Evolutionary conservation across 2,888 invertebrate species (phyloP).

Genomic region (Seira musarum): DNA sequence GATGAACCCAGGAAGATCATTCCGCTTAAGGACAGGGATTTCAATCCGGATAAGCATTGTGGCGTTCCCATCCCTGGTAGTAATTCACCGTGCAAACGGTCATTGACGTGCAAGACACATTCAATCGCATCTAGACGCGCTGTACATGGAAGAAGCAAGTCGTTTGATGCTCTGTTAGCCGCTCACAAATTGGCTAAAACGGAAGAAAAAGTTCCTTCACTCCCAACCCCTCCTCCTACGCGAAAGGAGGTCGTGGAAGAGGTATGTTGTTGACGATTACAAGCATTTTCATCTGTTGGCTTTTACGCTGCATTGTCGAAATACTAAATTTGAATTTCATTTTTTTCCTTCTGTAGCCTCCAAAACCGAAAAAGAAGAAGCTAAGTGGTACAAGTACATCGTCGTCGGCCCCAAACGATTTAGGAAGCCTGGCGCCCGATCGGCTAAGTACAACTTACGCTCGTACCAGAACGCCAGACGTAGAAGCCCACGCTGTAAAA

Average conservation of each 20-base stretch:
- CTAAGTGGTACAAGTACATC: conserved; percentile 19
- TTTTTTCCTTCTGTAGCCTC: conserved; percentile 1
- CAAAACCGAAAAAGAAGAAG: conserved; percentile 48
- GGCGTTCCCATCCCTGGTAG: conserved; percentile 79
- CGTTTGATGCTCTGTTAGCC: conserved; percentile 83
- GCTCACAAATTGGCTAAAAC: conserved; percentile 82
- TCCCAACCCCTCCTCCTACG: too few species aligned
- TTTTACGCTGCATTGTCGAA: neutral
- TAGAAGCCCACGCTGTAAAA: conserved; percentile 32
- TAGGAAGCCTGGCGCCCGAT: conserved; percentile 18
- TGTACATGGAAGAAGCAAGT: conserved; percentile 81
- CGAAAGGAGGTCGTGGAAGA: conserved; percentile 32
- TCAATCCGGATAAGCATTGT: conserved; percentile 88
- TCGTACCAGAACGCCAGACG: conserved; percentile 41
- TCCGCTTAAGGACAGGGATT: conserved; percentile 77
- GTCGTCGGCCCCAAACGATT: conserved; percentile 44
- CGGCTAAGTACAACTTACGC: conserved; percentile 43
- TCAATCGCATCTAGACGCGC: conserved; percentile 81
- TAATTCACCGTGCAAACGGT: conserved; percentile 83
- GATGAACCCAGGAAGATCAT: conserved; percentile 71
- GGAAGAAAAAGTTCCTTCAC: too few species aligned
- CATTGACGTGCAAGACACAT: conserved; percentile 79
- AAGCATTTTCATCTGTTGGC: neutral
- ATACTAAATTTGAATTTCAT: neutral
- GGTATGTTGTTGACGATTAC: neutral